phyloP scores from a whole-genome alignment of 2,797 vertebrate species.

The Carapus acus region DNA sequence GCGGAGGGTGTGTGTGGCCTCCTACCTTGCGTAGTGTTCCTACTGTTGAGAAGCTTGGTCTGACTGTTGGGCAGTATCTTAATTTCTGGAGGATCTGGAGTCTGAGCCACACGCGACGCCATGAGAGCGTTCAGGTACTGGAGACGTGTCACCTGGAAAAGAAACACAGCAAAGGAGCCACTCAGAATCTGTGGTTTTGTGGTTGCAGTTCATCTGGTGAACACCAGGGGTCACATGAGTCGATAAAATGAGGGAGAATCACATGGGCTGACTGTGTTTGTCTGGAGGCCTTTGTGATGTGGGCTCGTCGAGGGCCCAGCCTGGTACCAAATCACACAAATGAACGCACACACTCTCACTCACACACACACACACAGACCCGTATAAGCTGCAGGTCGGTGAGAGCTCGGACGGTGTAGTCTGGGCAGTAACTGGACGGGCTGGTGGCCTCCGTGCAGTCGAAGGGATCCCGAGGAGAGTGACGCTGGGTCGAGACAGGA shows the following conservation, averaged over 20 bases:
- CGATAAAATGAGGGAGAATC: too few species aligned
- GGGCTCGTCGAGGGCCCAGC: too few species aligned
- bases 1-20: background rate
- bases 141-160: slow-evolving; percentile 77
- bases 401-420: slow-evolving; percentile 90
- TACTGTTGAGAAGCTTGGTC: slow-evolving; percentile 80
- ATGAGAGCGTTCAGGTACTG: slow-evolving; percentile 87
- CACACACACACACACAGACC: slow-evolving; percentile 42
- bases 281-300: too few species aligned
- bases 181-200: too few species aligned
- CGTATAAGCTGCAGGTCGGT: slow-evolving; percentile 88
- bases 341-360: too few species aligned
- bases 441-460: slow-evolving; percentile 73
- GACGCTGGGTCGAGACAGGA: slow-evolving; percentile 74
- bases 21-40: slow-evolving; percentile 71
- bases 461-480: slow-evolving; percentile 69
- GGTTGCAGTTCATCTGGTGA: too few species aligned
- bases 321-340: too few species aligned
- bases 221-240: too few species aligned
- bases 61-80: slow-evolving; percentile 85
- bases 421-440: slow-evolving; percentile 81
- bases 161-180: background rate
- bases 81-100: slow-evolving; percentile 75
- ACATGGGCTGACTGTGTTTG: too few species aligned
- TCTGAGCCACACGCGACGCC: slow-evolving; percentile 76